phyloP scores from a whole-genome alignment of 1,140 invertebrate species.

The Xylocopa sonorina region DNA sequence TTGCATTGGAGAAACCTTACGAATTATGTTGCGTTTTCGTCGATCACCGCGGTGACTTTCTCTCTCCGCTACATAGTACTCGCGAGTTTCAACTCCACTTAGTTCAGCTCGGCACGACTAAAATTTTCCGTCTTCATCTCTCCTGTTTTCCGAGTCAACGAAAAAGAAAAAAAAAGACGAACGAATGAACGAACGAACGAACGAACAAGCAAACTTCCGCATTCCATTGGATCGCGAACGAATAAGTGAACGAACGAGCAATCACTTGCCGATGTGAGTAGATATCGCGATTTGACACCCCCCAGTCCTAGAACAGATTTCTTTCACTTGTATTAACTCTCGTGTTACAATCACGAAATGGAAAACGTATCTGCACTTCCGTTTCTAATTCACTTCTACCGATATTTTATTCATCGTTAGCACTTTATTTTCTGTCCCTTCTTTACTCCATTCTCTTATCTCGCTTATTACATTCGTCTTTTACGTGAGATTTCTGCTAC shows the following conservation, averaged over 20 bases:
- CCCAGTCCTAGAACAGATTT: conserved; percentile 23
- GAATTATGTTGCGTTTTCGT: conserved; percentile 34
- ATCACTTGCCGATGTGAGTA: conserved; percentile 45
- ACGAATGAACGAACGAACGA: conserved; percentile 47
- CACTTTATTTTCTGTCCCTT: not conserved
- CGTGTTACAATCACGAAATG: conserved; percentile 3
- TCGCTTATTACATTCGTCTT: conserved; percentile 4
- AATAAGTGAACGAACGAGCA: conserved; percentile 39
- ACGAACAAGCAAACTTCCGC: conserved; percentile 27
- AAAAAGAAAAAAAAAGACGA: conserved; percentile 5
- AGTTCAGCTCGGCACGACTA: conserved; percentile 1
- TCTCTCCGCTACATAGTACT: conserved; percentile 35
- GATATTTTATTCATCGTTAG: not conserved
- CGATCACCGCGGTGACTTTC: conserved; percentile 39
- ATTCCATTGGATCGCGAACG: conserved; percentile 35
- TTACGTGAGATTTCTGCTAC: not conserved
- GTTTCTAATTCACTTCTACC: not conserved
- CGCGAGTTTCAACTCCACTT: conserved; percentile 2
- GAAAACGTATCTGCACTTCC: not conserved
- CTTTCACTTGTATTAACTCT: conserved; percentile 21
- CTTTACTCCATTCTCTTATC: not conserved
- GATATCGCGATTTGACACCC: conserved; percentile 20
- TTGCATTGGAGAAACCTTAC: not conserved
- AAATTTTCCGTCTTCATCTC: conserved; percentile 1
- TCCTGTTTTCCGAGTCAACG: not conserved